These are phyloP conservation scores for Oasisia sp. DNA, from an alignment of 2,888 invertebrate species.

Conservation along the genomic window DNA sequence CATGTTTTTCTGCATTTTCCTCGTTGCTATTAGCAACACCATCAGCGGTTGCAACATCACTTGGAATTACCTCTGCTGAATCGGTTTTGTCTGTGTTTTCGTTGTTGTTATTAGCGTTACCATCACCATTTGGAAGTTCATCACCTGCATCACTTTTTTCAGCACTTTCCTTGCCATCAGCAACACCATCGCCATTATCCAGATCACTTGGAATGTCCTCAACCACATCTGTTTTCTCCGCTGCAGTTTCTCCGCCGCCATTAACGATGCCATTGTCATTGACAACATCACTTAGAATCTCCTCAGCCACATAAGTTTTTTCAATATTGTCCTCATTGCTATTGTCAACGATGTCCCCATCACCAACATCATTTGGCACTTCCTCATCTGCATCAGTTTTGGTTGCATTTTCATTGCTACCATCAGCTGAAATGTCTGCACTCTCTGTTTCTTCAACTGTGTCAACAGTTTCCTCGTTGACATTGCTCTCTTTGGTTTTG, in stretches of 20 bases:
- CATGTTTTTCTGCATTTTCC: background rate
- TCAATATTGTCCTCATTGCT: background rate
- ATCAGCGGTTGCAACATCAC: background rate
- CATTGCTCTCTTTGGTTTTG: background rate
- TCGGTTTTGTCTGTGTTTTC: background rate
- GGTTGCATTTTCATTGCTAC: background rate
- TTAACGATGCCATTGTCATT: background rate
- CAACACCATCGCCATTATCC: background rate
- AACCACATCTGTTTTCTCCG: background rate
- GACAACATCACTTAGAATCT: background rate
- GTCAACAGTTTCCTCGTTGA: background rate
- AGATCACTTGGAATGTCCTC: background rate
- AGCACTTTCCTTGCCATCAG: background rate
- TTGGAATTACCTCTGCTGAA: background rate
- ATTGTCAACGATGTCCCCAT: background rate
- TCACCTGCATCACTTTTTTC: background rate
- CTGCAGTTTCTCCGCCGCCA: background rate
- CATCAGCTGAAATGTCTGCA: background rate
- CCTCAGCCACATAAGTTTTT: background rate
- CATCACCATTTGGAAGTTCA: background rate
- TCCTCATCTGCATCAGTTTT: background rate
- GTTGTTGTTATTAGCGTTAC: background rate
- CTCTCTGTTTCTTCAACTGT: background rate
- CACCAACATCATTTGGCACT: background rate
- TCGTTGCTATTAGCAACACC: slow-evolving; percentile 8